These are phyloP conservation scores for Heliconius ismenius DNA, from an alignment of 2,888 invertebrate species.

Conservation along the genomic window DNA sequence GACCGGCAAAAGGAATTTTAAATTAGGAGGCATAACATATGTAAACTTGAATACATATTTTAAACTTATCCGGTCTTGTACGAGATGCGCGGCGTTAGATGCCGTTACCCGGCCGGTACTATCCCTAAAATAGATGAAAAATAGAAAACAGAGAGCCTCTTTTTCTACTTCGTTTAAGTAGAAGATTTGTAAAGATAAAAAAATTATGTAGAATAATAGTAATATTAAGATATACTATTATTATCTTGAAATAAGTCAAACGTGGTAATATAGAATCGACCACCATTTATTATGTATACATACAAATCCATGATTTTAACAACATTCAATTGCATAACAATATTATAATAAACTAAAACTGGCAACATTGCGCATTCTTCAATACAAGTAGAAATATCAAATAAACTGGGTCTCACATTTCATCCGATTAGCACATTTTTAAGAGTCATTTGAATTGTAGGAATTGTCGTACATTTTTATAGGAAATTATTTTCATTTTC, in stretches of 20 bases:
- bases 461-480: no score
- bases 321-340: not conserved
- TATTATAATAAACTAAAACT: not conserved
- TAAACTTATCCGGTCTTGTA: not conserved
- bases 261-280: no score
- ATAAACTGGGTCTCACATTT: not conserved
- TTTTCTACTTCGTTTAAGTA: not conserved
- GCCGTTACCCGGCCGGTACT: not conserved
- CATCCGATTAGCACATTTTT: not conserved
- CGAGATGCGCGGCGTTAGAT: not conserved
- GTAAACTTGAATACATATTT: not conserved
- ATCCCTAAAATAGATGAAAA: constrained; percentile 1
- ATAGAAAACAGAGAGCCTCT: not conserved
- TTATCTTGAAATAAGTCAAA: no score
- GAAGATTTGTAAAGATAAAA: no score
- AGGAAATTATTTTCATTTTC: no score
- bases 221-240: no score
- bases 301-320: not conserved
- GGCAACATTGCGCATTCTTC: not conserved
- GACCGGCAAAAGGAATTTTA: constrained; percentile 38
- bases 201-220: no score
- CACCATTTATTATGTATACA: not conserved
- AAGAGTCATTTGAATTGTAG: no score
- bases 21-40: not conserved
- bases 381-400: not conserved